phyloP scores from a whole-genome alignment of 1,140 invertebrate species.

The Drosophila bipectinata region DNA sequence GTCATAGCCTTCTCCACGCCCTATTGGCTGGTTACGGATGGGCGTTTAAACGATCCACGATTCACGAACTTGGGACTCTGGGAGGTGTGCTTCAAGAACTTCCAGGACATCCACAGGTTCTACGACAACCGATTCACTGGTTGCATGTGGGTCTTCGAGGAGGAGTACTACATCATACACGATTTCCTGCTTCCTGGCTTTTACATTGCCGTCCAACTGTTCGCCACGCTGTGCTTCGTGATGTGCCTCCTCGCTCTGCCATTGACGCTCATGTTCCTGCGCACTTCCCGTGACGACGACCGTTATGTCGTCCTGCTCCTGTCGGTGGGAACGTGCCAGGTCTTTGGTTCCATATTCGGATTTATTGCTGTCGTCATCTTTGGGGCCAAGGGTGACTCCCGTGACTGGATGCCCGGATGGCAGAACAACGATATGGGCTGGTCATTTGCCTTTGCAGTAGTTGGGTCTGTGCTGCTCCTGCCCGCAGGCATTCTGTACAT shows the following conservation, averaged over 20 bases:
- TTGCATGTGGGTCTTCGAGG: slow-evolving; percentile 97
- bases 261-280: slow-evolving; percentile 89
- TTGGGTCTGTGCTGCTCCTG: slow-evolving; percentile 90
- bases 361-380: slow-evolving; percentile 88
- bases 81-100: slow-evolving; percentile 95
- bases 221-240: slow-evolving; percentile 94
- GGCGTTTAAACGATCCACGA: slow-evolving; percentile 90
- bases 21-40: slow-evolving; percentile 96
- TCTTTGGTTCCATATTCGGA: slow-evolving; percentile 90
- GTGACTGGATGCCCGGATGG: slow-evolving; percentile 98
- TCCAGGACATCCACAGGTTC: slow-evolving; percentile 91
- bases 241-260: slow-evolving; percentile 90
- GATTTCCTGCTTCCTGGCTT: slow-evolving; percentile 93
- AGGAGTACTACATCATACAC: slow-evolving; percentile 95
- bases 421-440: slow-evolving; percentile 98
- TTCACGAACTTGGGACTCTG: slow-evolving; percentile 95
- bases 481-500: slow-evolving; percentile 91
- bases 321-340: slow-evolving; percentile 89
- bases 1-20: slow-evolving; percentile 95
- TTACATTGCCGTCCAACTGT: slow-evolving; percentile 96
- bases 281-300: slow-evolving; percentile 91
- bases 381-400: slow-evolving; percentile 93
- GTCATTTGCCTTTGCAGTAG: slow-evolving; percentile 94
- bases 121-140: slow-evolving; percentile 91
- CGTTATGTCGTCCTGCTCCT: slow-evolving; percentile 90